Evolutionary conservation across 2,113 vertebrate species (phyloP).

Genomic region (Nestor notabilis): DNA sequence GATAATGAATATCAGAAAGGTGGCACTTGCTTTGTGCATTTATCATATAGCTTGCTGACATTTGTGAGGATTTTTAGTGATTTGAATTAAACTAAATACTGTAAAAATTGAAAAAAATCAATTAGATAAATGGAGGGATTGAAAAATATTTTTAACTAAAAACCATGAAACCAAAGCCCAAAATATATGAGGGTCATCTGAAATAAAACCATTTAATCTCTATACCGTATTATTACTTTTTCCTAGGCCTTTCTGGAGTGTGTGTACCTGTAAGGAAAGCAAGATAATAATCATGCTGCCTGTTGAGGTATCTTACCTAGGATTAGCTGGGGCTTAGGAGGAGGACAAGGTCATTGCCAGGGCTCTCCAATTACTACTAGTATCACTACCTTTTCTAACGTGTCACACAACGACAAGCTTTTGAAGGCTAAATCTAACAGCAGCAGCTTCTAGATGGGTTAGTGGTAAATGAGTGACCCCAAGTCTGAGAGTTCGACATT

Average conservation of each 20-base stretch:
- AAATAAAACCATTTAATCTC: constrained; percentile 58
- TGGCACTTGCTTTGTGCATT: background rate
- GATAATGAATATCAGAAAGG: background rate
- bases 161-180: background rate
- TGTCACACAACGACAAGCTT: constrained; percentile 67
- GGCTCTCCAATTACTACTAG: constrained; percentile 71
- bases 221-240: background rate
- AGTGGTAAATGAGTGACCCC: constrained; percentile 69
- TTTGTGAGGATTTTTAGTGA: background rate
- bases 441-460: constrained; percentile 60
- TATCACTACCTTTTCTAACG: constrained; percentile 58
- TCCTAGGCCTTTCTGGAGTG: constrained; percentile 9
- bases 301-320: constrained; percentile 57
- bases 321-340: constrained; percentile 65
- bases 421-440: constrained; percentile 75
- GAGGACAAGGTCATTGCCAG: constrained; percentile 75
- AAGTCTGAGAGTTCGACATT: constrained; percentile 54
- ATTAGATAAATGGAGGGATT: background rate
- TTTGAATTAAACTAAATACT: background rate
- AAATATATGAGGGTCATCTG: background rate
- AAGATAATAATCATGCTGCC: constrained; percentile 66
- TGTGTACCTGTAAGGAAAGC: background rate
- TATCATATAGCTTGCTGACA: background rate
- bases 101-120: background rate
- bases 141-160: constrained; percentile 16